Conservation (phyloP, 2,113 vertebrate genomes). For the Circaetus gallicus region DNA sequence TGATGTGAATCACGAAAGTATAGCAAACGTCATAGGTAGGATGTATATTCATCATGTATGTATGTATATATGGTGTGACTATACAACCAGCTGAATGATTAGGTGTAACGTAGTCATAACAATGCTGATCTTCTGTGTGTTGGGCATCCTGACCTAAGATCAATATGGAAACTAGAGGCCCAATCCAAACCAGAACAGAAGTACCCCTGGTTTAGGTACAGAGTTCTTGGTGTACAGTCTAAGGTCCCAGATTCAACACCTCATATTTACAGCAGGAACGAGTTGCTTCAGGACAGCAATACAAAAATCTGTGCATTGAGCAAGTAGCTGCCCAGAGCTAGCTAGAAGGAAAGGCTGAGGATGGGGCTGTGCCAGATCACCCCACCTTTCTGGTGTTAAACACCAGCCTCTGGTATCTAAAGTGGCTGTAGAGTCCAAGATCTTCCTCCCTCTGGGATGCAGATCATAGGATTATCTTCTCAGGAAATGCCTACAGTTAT, state of each 20-base stretch:
- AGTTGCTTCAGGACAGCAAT: accelerated
- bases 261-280: not conserved
- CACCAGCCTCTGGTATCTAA: not conserved
- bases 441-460: not conserved
- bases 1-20: not conserved
- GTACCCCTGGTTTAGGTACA: not conserved
- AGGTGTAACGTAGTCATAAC: not conserved
- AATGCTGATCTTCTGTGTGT: accelerated
- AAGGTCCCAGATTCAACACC: not conserved
- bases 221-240: not conserved
- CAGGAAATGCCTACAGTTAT: not conserved
- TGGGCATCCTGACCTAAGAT: not conserved
- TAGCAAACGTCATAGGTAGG: not conserved
- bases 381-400: not conserved
- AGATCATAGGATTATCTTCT: not conserved
- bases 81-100: not conserved
- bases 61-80: not conserved
- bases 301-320: not conserved
- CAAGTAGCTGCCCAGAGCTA: not conserved
- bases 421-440: not conserved
- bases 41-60: not conserved
- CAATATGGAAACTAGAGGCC: not conserved
- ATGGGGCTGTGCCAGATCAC: not conserved
- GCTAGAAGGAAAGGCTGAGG: not conserved
- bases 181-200: not conserved